Conservation (phyloP, 2,113 vertebrate species). For the Hoplias malabaricus region DNA sequence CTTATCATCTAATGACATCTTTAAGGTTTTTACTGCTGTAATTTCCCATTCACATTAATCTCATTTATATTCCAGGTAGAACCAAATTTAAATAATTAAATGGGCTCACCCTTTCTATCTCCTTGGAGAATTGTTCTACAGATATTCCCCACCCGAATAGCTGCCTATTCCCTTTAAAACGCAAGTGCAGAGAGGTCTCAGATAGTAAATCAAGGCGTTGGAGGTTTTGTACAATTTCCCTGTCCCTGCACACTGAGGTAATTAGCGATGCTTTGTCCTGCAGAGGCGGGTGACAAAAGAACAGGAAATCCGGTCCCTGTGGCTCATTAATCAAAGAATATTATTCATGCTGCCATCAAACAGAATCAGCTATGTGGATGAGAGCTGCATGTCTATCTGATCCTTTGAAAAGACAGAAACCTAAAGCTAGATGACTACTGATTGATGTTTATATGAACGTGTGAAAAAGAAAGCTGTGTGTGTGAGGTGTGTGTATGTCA, state of each 20-base stretch:
- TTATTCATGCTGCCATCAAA: conserved; percentile 26
- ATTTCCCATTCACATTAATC: conserved; percentile 17
- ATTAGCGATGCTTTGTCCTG: conserved; percentile 27
- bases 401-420: conserved; percentile 3
- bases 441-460: background rate
- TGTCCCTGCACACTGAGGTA: background rate
- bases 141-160: background rate
- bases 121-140: conserved; percentile 22
- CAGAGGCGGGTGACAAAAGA: conserved; percentile 26
- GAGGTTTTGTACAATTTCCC: background rate
- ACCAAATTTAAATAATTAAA: conserved; percentile 12
- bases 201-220: background rate
- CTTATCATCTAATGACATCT: background rate
- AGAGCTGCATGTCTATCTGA: background rate
- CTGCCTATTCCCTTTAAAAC: conserved; percentile 13
- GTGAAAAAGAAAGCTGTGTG: conserved; percentile 51
- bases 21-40: background rate
- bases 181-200: background rate
- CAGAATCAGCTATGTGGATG: conserved; percentile 4
- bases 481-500: background rate
- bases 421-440: background rate
- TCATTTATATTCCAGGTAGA: conserved; percentile 9
- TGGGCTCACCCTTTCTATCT: background rate
- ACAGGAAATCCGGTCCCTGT: conserved; percentile 24
- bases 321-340: conserved; percentile 30